phyloP scores from a whole-genome alignment of 2,797 vertebrate species.

The Acomys russatus region DNA sequence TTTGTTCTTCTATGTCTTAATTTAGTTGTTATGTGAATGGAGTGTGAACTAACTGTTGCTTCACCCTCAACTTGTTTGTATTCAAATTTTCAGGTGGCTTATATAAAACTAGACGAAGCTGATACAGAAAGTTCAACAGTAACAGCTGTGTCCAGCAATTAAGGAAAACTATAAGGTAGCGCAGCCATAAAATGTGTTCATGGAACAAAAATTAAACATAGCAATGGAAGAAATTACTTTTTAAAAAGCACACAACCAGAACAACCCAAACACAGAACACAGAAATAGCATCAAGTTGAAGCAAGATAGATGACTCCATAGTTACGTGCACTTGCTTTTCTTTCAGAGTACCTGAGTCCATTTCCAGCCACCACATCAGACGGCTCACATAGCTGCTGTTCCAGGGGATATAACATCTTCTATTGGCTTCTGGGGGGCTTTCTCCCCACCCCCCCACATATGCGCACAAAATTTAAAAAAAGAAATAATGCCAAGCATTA shows the following conservation, averaged over 20 bases:
- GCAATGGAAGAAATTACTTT: conserved; percentile 26
- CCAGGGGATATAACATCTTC: not conserved
- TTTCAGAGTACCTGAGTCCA: not conserved
- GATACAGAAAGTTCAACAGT: conserved; percentile 32
- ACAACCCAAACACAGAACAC: not conserved
- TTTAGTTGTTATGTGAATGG: conserved; percentile 36
- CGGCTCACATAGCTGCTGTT: not conserved
- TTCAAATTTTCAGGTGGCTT: not conserved
- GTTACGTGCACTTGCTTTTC: not conserved
- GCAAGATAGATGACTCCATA: not conserved
- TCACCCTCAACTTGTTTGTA: not conserved
- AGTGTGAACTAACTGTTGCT: not conserved
- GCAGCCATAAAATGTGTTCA: not conserved
- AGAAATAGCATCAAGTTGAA: not conserved
- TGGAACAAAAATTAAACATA: conserved; percentile 31
- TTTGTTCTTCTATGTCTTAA: conserved; percentile 40
- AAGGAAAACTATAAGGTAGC: conserved; percentile 58
- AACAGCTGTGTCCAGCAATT: conserved; percentile 41
- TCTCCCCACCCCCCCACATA: not conserved
- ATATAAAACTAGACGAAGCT: conserved; percentile 45
- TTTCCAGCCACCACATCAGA: not conserved
- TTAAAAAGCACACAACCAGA: conserved; percentile 42
- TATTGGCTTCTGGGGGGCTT: not conserved
- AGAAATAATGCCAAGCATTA: not conserved
- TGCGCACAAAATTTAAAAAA: not conserved